Evolutionary conservation across 2,797 vertebrate genomes (phyloP).

Genomic region (Threskiornis aethiopicus): DNA sequence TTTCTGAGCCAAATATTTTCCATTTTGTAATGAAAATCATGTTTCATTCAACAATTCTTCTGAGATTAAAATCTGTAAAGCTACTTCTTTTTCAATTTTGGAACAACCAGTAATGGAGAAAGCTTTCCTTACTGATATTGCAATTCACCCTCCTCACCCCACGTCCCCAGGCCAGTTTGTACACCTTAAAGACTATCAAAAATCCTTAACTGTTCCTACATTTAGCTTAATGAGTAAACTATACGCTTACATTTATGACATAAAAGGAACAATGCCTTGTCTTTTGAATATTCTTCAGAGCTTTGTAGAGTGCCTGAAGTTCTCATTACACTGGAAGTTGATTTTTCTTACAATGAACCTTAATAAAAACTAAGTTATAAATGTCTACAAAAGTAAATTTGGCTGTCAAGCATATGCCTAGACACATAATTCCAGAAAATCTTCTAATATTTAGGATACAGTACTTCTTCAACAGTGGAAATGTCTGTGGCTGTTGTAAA

Average conservation of each 20-base stretch:
- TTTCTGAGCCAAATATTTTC: not conserved
- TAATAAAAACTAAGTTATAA: not conserved
- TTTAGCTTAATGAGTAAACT: not conserved
- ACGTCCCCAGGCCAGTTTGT: not conserved
- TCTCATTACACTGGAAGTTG: not conserved
- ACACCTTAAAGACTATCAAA: not conserved
- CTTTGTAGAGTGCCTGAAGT: not conserved
- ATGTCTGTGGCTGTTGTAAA: not conserved
- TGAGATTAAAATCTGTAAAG: not conserved
- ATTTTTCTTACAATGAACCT: not conserved
- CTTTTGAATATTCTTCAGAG: not conserved
- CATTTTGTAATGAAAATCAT: not conserved
- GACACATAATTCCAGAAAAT: not conserved
- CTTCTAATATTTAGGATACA: not conserved
- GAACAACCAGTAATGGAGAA: not conserved
- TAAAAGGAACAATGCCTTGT: not conserved
- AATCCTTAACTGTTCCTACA: not conserved
- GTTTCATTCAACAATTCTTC: not conserved
- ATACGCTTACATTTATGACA: not conserved
- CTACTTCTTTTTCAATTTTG: not conserved
- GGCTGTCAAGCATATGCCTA: not conserved
- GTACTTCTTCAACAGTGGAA: not conserved
- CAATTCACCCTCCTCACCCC: not conserved
- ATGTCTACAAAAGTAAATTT: not conserved
- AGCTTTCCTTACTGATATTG: not conserved